Percentiles rank a stretch among this genome's conserved stretches.
Evolutionary conservation across 2,888 invertebrate species (phyloP).

Genomic region (Teleiodes luculella): DNA sequence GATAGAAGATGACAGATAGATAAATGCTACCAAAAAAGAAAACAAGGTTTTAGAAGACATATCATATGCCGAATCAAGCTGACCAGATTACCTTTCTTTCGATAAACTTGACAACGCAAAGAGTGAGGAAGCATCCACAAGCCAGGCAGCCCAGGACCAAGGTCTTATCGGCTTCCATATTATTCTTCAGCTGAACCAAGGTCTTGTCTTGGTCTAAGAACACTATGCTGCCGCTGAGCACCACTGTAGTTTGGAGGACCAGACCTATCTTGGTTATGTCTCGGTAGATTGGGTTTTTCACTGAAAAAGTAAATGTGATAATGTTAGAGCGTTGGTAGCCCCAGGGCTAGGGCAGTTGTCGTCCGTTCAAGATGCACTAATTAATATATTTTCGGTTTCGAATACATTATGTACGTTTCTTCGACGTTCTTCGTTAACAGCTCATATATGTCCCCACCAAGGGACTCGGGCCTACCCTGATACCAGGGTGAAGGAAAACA

Average conservation of each 20-base stretch:
- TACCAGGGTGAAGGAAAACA: too few species aligned
- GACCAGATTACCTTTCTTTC: conserved; percentile 62
- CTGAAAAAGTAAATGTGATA: conserved; percentile 36
- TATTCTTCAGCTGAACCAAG: conserved; percentile 42
- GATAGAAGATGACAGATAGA: too few species aligned
- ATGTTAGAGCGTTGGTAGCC: background rate
- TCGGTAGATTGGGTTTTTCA: conserved; percentile 53
- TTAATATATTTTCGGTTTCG: too few species aligned
- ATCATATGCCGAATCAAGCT: too few species aligned
- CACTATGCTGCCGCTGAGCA: conserved; percentile 53
- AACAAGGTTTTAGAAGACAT: too few species aligned
- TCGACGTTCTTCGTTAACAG: too few species aligned
- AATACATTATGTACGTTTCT: too few species aligned
- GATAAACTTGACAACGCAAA: conserved; percentile 34
- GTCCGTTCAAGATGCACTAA: too few species aligned
- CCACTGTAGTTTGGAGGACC: conserved; percentile 42
- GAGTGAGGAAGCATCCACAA: conserved; percentile 38
- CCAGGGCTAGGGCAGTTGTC: too few species aligned
- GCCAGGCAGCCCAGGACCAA: conserved; percentile 42
- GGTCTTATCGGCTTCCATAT: conserved; percentile 40
- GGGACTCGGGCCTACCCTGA: too few species aligned
- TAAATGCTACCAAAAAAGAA: too few species aligned
- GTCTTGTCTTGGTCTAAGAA: conserved; percentile 58
- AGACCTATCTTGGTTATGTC: conserved; percentile 54
- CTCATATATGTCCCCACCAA: too few species aligned